phyloP scores from a whole-genome alignment of 2,797 vertebrate species.

The Xenopus petersii region DNA sequence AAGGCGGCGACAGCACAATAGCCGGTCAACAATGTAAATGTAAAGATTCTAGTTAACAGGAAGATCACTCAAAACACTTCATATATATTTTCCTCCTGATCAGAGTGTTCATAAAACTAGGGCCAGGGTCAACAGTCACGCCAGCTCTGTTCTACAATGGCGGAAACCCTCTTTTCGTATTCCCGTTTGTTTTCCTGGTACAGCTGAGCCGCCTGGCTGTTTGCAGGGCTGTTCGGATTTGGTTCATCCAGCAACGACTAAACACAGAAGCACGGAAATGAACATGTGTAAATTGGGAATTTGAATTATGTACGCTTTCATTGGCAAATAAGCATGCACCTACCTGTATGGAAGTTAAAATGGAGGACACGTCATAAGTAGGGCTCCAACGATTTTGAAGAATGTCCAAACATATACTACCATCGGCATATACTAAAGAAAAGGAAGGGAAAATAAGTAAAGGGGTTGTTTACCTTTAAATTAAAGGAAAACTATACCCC shows the following conservation, averaged over 20 bases:
- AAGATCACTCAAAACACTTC: conserved; percentile 69
- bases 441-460: conserved; percentile 15
- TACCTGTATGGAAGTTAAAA: conserved; percentile 99
- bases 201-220: conserved; percentile 97
- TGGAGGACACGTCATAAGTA: conserved; percentile 97
- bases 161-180: conserved; percentile 98
- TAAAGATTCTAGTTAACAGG: conserved; percentile 75
- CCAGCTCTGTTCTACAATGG: conserved; percentile 99
- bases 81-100: conserved; percentile 67
- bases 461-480: too few relatives aligned
- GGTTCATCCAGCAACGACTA: conserved; percentile 98
- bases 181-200: conserved; percentile 99
- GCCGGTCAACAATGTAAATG: conserved; percentile 85
- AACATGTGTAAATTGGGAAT: too few relatives aligned
- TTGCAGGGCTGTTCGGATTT: conserved; percentile 97
- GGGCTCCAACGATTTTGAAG: conserved; percentile 99
- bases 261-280: conserved; percentile 31
- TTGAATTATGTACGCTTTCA: too few relatives aligned
- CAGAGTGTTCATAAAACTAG: conserved; percentile 77
- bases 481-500: too few relatives aligned
- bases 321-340: background rate
- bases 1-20: conserved; percentile 86
- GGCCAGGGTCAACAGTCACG: conserved; percentile 93
- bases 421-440: conserved; percentile 92
- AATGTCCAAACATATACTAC: conserved; percentile 99